Percentiles rank a stretch among this genome's conserved stretches.
Conservation (phyloP, 2,113 vertebrate genomes). For the Osmerus eperlanus region DNA sequence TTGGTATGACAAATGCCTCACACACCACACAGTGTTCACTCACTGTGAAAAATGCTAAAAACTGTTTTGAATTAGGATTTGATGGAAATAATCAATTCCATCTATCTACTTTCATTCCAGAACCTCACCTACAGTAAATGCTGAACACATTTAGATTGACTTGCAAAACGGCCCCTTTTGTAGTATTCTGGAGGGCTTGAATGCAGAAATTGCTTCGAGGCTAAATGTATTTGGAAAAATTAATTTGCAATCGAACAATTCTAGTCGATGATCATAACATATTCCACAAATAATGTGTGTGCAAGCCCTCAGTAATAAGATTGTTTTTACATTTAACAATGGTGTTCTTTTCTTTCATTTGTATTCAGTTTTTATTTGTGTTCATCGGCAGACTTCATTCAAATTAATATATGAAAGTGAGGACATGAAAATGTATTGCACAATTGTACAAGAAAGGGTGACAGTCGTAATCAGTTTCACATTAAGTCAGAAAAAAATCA, state of each 20-base stretch:
- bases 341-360: background rate
- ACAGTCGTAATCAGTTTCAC: background rate
- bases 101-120: conserved; percentile 31
- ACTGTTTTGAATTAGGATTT: conserved; percentile 53
- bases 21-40: conserved; percentile 45
- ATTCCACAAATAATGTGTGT: conserved; percentile 1
- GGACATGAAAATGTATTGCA: conserved; percentile 4
- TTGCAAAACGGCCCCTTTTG: too few relatives aligned
- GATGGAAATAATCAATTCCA: conserved; percentile 48
- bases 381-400: conserved; percentile 9
- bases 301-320: background rate
- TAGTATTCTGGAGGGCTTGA: background rate
- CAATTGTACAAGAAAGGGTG: background rate
- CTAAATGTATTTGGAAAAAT: conserved; percentile 1
- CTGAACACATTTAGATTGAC: conserved; percentile 5
- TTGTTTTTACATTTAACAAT: background rate
- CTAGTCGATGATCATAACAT: background rate
- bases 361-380: conserved; percentile 5
- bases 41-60: conserved; percentile 58
- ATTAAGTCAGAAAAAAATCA: too few relatives aligned
- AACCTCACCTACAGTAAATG: background rate
- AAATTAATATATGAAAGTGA: conserved; percentile 13
- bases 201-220: background rate
- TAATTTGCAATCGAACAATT: conserved; percentile 5
- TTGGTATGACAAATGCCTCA: conserved; percentile 60